Evolutionary conservation across 35 echinoderm and acorn worm species (phyloP).

Genomic region (Ptychodera flava): DNA sequence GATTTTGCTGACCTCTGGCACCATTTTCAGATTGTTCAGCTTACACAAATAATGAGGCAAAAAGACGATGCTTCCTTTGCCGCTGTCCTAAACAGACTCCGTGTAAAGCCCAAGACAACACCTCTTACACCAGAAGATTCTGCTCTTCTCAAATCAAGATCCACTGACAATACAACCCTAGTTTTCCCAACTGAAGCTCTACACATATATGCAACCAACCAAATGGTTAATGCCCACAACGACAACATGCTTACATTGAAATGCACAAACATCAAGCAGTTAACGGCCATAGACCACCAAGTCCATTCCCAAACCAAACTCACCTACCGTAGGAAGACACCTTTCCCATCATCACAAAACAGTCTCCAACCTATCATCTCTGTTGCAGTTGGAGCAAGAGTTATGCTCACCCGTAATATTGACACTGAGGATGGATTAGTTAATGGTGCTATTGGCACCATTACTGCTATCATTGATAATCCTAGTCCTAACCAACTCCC

Average conservation of each 20-base stretch:
- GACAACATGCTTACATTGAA: conserved; percentile 15
- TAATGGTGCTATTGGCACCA: conserved; percentile 34
- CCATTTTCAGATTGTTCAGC: conserved; percentile 32
- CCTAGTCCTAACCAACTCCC: not conserved
- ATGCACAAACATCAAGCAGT: conserved; percentile 19
- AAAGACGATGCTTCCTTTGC: conserved; percentile 66
- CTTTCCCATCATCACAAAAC: conserved; percentile 1
- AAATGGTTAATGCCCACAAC: conserved; percentile 35
- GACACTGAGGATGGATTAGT: conserved; percentile 30
- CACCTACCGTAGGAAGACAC: not conserved
- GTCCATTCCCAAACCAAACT: not conserved
- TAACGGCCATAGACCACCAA: conserved; percentile 26
- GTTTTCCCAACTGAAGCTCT: no score
- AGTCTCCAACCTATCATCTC: conserved; percentile 10
- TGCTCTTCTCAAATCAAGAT: conserved; percentile 16
- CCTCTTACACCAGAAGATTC: conserved; percentile 23
- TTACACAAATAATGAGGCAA: conserved; percentile 75
- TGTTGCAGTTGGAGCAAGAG: conserved; percentile 31
- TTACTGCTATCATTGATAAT: conserved; percentile 19
- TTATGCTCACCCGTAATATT: conserved; percentile 36
- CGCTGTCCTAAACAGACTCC: conserved; percentile 46
- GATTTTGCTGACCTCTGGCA: conserved; percentile 38
- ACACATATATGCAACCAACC: conserved; percentile 50
- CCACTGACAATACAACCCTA: conserved; percentile 11
- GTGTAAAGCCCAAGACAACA: conserved; percentile 26